Percentiles rank a stretch among this genome's conserved stretches.
These are phyloP conservation scores for Oikopleura dioica DNA, from an alignment of 23 tunicate genomes.

Conservation along the genomic window DNA sequence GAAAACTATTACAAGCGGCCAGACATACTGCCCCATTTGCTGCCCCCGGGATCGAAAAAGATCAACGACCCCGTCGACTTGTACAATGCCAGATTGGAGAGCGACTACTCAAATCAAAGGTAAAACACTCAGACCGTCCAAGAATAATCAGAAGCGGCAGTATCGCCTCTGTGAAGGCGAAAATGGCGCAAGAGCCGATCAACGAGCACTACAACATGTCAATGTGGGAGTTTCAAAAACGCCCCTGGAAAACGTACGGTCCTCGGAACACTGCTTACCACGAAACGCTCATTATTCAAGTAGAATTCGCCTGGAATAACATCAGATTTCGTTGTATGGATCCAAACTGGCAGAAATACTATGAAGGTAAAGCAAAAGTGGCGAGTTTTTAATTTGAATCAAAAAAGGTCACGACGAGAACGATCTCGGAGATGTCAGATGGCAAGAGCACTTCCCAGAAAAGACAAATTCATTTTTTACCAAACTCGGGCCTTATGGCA, in stretches of 20 bases:
- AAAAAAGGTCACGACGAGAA: no score
- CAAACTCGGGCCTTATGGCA: no score
- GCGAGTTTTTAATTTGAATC: no score
- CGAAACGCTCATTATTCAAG: background rate
- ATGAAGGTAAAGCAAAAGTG: no score
- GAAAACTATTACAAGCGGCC: background rate
- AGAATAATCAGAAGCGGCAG: no score
- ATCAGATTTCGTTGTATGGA: background rate
- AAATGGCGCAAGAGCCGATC: background rate
- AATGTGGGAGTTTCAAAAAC: background rate
- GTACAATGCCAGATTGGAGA: background rate
- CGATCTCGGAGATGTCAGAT: no score
- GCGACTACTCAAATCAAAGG: no score
- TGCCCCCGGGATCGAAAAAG: background rate
- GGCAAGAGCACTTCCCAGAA: no score
- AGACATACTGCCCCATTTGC: background rate
- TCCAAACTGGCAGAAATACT: background rate
- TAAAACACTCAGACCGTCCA: no score
- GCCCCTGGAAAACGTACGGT: background rate
- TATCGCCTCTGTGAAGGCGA: no score
- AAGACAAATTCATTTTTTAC: no score
- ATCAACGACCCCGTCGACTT: background rate
- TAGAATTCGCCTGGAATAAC: background rate
- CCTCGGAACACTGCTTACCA: background rate
- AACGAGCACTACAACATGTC: background rate